Evolutionary conservation across 2,888 invertebrate genomes (phyloP), one percentile per base, ranked within the genome.

Genomic region (Sthenelais limicola): DNA sequence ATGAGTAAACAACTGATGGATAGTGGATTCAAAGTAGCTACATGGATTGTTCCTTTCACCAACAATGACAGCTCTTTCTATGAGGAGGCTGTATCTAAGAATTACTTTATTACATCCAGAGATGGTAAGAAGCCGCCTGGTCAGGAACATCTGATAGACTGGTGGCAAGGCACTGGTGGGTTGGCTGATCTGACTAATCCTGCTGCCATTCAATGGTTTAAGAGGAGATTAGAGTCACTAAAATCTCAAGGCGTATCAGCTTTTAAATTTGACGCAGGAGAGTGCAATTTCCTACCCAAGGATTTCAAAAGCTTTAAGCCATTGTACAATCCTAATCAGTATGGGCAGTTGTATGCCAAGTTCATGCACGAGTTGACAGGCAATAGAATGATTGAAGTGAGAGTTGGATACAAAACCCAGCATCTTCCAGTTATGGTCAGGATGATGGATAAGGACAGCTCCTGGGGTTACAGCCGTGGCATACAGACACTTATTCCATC

Each of bases 161-260:
- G 93, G 78, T 95, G 95, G 87, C 93, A 94, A 85, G 93, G 93
- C 5, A 89, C 93, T 68, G 82, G 78, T 15, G 78, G 91, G 0
- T 33, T 94, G 15, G 94, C 97, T 72, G 97, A 98, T 84, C 91
- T 96, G 3, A 96, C 96, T 0, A 94, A 95, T 79, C 92, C 93
- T 80, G 91, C 91, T 54, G 93, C 95, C 0, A 89, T 93, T 0
- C 92, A 93, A 0, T 97, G 97, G 97, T 90, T 80, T 75, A 74
- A 73, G 24, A 67, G 90, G 91, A 93, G 94, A 83, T 88, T 97
- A 3, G 91, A 92, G 80, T 89, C 90, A 0, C 79, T 96, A 1
- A 89, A 91, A 77, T 87, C 89, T 0, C 89, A 90, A 4, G 91
- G 93, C 70, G 92, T 97, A 3, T 94, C 95, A 83, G 93, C 95